Evolutionary conservation across 2,113 vertebrate genomes (phyloP).

Genomic region (Tachycineta bicolor): DNA sequence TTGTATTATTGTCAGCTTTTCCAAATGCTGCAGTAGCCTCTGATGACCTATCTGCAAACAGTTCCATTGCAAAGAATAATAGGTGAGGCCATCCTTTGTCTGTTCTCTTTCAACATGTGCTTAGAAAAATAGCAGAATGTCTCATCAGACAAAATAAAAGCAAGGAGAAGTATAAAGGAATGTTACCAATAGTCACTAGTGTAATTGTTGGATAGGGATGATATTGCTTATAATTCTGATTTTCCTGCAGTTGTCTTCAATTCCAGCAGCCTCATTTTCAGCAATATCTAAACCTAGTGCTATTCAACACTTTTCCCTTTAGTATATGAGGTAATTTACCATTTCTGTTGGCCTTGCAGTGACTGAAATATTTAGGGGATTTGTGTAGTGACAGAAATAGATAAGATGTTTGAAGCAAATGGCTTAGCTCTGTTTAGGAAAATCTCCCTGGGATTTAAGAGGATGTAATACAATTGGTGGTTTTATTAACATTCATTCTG

Average conservation of each 20-base stretch:
- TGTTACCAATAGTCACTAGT: neutral
- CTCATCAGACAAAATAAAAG: conserved; percentile 27
- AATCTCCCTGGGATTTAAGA: conserved; percentile 67
- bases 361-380: conserved; percentile 56
- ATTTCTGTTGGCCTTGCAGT: conserved; percentile 46
- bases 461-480: conserved; percentile 61
- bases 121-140: conserved; percentile 42
- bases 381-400: conserved; percentile 66
- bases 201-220: neutral
- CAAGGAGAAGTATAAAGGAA: conserved; percentile 2
- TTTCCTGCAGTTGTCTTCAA: conserved; percentile 43
- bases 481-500: conserved; percentile 69
- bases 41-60: conserved; percentile 46
- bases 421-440: conserved; percentile 68
- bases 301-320: conserved; percentile 31
- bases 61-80: conserved; percentile 44
- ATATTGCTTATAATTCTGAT: conserved; percentile 12
- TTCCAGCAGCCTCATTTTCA: conserved; percentile 26
- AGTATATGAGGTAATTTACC: conserved; percentile 37
- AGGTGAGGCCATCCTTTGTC: conserved; percentile 34
- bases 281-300: neutral
- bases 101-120: neutral
- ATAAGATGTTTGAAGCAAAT: conserved; percentile 61
- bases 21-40: conserved; percentile 22
- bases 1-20: conserved; percentile 19